Percentiles rank a stretch among this genome's conserved stretches.
phyloP scores from a whole-genome alignment of 2,113 vertebrate genomes.

The Alouatta palliata region DNA sequence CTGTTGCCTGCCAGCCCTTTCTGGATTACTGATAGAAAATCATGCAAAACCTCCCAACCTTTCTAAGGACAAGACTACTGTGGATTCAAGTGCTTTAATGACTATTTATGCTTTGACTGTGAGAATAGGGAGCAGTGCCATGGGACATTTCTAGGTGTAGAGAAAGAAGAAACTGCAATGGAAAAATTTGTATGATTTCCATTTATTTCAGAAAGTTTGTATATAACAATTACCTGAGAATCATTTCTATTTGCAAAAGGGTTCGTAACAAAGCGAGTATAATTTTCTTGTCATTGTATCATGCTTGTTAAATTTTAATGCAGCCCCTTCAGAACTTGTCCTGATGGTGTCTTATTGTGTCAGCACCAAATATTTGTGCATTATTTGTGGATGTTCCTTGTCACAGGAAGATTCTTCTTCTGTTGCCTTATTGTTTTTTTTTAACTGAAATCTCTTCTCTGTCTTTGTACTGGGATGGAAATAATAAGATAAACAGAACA shows the following conservation, averaged over 20 bases:
- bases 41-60: conserved; percentile 58
- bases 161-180: not conserved
- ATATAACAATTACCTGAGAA: conserved; percentile 65
- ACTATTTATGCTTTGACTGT: conserved; percentile 69
- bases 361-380: not conserved
- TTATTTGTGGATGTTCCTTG: conserved; percentile 51
- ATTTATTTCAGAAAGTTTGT: conserved; percentile 69
- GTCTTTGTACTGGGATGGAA: conserved; percentile 56
- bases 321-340: conserved; percentile 44
- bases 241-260: conserved; percentile 68
- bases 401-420: conserved; percentile 69
- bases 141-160: conserved; percentile 38
- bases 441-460: conserved; percentile 39
- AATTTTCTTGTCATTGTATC: conserved; percentile 45
- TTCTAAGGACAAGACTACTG: conserved; percentile 65
- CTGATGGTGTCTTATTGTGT: conserved; percentile 49
- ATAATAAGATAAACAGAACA: conserved; percentile 25
- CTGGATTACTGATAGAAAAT: conserved; percentile 65
- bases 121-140: conserved; percentile 18
- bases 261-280: conserved; percentile 41
- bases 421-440: conserved; percentile 69
- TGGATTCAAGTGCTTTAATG: conserved; percentile 78
- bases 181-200: conserved; percentile 57
- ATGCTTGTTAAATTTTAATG: conserved; percentile 59
- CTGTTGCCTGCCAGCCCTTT: conserved; percentile 64